These are phyloP conservation scores for Netelia inedita DNA, from an alignment of 2,888 invertebrate species.

Conservation along the genomic window DNA sequence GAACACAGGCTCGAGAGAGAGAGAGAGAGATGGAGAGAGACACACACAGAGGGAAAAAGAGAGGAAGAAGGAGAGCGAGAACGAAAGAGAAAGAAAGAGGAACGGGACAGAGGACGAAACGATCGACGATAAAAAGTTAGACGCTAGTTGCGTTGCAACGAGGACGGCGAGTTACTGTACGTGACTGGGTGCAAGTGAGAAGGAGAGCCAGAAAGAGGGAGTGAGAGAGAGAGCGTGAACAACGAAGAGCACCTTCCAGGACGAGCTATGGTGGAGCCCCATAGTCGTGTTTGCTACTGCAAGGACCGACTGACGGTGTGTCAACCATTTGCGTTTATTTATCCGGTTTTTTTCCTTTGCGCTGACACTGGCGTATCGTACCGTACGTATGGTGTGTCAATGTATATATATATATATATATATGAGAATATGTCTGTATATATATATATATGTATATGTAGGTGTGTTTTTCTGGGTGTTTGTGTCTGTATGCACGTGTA, in stretches of 20 bases:
- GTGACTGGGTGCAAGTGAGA: conserved; percentile 24
- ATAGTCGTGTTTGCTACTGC: conserved; percentile 79
- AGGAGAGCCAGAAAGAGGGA: conserved; percentile 28
- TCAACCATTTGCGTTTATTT: conserved; percentile 75
- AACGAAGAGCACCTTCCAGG: conserved; percentile 79
- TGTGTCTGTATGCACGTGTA: conserved; percentile 63
- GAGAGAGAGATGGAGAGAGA: conserved; percentile 43
- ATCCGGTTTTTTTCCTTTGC: conserved; percentile 32
- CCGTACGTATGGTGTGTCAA: conserved; percentile 1
- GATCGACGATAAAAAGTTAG: conserved; percentile 65
- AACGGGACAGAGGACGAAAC: conserved; percentile 67
- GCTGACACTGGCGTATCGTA: background rate
- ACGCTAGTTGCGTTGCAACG: conserved; percentile 46
- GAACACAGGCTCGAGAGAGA: conserved; percentile 11
- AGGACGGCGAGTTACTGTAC: conserved; percentile 51
- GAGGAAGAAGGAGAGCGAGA: conserved; percentile 38
- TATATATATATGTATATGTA: conserved; percentile 8
- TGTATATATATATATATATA: conserved; percentile 17
- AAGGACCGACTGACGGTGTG: conserved; percentile 74
- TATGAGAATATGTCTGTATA: background rate
- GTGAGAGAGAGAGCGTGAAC: conserved; percentile 53
- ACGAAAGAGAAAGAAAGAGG: conserved; percentile 66
- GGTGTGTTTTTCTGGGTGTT: background rate
- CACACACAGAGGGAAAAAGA: conserved; percentile 23
- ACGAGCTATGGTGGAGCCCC: conserved; percentile 80